Evolutionary conservation across 2,797 vertebrate species (phyloP), one percentile per base, ranked within the genome.

Genomic region (Rhincodon typus): DNA sequence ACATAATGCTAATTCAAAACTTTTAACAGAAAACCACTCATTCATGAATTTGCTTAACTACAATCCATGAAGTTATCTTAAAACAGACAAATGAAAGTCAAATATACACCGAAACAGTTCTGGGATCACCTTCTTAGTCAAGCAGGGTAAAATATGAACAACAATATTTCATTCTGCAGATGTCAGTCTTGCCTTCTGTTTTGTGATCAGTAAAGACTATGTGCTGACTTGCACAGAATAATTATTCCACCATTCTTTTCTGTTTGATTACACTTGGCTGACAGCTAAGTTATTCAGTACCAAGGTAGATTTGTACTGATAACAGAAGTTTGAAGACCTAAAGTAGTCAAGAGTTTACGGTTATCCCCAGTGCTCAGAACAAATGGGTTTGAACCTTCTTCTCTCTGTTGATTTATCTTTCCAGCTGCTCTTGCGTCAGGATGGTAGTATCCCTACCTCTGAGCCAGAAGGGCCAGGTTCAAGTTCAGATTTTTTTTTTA

Each of bases 1-100:
- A 93, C 90, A 93, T 67, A 93, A 69, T 25, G 90, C 62, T 67
- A 67, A 93, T 67, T 66, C 57, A 91, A 91, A 91, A 57, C n/a
- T 91, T 62, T 66, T 66, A 93, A 62, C n/a, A 25, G 62, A n/a
- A 67, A 93, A 23, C n/a, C n/a, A 93, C 90, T 67, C n/a, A 42
- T n/a, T 90, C 87, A 66, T 62, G 53, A 90, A 66, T 62, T 62
- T 90, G 27, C 53, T 53, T 21, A 90, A 66, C 87, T 90, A 17
- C n/a, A 62, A 19, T 57, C 6, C 21, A 12, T 67, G 38, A 67
- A 93, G 62, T 25, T 67, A 23, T n/a, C n/a, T 93, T n/a, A 93
- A 38, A 93, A 25, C 62, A 38, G 90, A 42, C 90, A 42, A 93
- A 93, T 69, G 90, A 66, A 67, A 93, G 90, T 67, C 6, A 62